Conservation (phyloP, 23 tunicate species). For the Styela clava region DNA sequence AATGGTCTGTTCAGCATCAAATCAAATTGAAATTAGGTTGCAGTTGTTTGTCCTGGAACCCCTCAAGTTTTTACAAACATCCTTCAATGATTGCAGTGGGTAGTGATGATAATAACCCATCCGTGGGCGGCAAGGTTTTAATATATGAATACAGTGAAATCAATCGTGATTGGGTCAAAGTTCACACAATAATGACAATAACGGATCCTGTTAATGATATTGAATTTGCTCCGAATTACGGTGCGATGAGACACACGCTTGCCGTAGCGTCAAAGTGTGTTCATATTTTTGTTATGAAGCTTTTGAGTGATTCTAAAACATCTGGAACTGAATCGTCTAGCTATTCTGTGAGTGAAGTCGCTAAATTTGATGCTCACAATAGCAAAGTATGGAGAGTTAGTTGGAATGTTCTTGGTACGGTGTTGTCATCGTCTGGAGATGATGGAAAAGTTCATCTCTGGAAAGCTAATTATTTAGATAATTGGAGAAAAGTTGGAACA, state of each 20-base stretch:
- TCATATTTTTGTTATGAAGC: slow-evolving; percentile 57
- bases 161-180: slow-evolving; percentile 66
- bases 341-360: slow-evolving; percentile 24
- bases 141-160: slow-evolving; percentile 68
- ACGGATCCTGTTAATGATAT: slow-evolving; percentile 82
- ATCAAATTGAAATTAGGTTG: slow-evolving; percentile 61
- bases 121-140: slow-evolving; percentile 80
- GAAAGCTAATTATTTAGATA: slow-evolving; percentile 57
- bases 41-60: slow-evolving; percentile 85
- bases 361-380: slow-evolving; percentile 30
- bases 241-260: slow-evolving; percentile 49
- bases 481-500: slow-evolving; percentile 17
- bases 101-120: slow-evolving; percentile 61
- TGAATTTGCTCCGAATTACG: slow-evolving; percentile 73
- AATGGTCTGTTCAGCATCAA: slow-evolving; percentile 76
- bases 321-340: slow-evolving; percentile 13
- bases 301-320: slow-evolving; percentile 16
- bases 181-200: slow-evolving; percentile 51
- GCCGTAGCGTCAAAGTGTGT: slow-evolving; percentile 83
- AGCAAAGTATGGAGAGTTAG: slow-evolving; percentile 54
- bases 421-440: slow-evolving; percentile 69
- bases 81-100: slow-evolving; percentile 92
- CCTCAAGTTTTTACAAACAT: slow-evolving; percentile 61
- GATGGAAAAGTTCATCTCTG: slow-evolving; percentile 79
- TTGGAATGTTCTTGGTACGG: slow-evolving; percentile 84